Base-by-base conservation (phyloP, 2,797 vertebrate species). In the Gorsachius magnificus region DNA sequence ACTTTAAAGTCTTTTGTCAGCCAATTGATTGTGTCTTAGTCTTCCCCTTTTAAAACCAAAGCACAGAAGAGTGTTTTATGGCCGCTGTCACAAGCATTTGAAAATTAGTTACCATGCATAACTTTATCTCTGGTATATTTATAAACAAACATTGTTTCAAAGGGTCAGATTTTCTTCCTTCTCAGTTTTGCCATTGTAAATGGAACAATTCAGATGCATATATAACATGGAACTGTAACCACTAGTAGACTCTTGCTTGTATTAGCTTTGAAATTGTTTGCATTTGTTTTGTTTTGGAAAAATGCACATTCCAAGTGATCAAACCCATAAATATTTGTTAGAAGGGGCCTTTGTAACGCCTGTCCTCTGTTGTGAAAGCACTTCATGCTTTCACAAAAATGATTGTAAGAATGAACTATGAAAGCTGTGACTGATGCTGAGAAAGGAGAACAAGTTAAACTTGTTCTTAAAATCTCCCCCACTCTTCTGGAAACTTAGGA, bases 381-480 rank as follows among this genome's bases (percentile, higher is more conserved):
- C 21, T 24, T 15, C 5, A 13, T 43, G 48, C 63, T 89, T 92
- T 80, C 86, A 85, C 48, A 46, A 45, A 94, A 93, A 58, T 21
- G 4, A 46, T 64, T 77, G 2, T 54, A 74, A 65, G 57, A 86
- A 43, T 10, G 64, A 94, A 6, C 89, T 92, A 46, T 75, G 87
- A 92, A 77, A 89, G 33, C 84, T 94, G 14, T 86, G 79, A 61
- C 50, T 51, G 89, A 74, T 91, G 46, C 76, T 91, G 91, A 95
- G 53, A 83, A 69, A 75, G 61, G 41, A 71, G 76, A 95, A 85
- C 87, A 38, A 89, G 91, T 77, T 69, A 64, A 94, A 77, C 89
- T 92, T 83, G 92, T 85, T 95, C 68, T 90, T 76, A 51, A 76
- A 65, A 77, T 6, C 18, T 63, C 31, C 14, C 19, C 51, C 11